Base-by-base conservation (phyloP, 2,113 vertebrate genomes). In the Vimba vimba region DNA sequence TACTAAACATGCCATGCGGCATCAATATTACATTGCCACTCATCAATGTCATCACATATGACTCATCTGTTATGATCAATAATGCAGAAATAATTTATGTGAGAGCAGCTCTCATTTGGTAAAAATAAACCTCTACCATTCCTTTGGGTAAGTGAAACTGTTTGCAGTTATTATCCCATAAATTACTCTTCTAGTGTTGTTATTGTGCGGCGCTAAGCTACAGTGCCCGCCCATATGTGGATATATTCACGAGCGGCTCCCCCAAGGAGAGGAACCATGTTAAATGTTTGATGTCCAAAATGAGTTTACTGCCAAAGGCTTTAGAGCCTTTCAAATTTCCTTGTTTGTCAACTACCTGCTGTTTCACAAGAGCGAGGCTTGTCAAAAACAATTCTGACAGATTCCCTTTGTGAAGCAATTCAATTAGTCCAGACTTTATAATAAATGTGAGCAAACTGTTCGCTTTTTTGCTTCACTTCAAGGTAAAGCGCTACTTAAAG, bases 281-380 rank as follows among this genome's bases (percentile, higher is more conserved):
- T 93, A 92, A 93, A 91, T 91, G 93, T 94, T 94, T 95, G 94
- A 95, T 94, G 93, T 94, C 94, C 90, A 92, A 91, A 94, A 91
- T 92, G 91, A 91, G 89, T 94, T 94, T 94, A 93, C 89, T 93
- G 92, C 93, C 94, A 94, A 94, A 94, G 93, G 92, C 92, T 94
- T 93, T 91, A 89, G 87, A 91, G 91, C 88, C 89, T 91, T 93
- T 94, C 89, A 92, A 90, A 90, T 90, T 86, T 89, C 88, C 91
- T 91, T 92, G 92, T 95, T 94, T 94, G 93, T 94, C 93, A 94
- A 91, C 91, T 95, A 94, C 94, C 94, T 94, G 94, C 95, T 95
- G 93, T 94, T 95, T 94, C 93, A 94, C 69, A 90, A 93, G 91
- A 93, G 90, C 90, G 89, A 92, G 89, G 91, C 93, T 93, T 93